A percentile compares a stretch with the other conserved stretches of the same genome.
phyloP scores from a whole-genome alignment of 1,140 invertebrate species.

The Hestina assimilis region DNA sequence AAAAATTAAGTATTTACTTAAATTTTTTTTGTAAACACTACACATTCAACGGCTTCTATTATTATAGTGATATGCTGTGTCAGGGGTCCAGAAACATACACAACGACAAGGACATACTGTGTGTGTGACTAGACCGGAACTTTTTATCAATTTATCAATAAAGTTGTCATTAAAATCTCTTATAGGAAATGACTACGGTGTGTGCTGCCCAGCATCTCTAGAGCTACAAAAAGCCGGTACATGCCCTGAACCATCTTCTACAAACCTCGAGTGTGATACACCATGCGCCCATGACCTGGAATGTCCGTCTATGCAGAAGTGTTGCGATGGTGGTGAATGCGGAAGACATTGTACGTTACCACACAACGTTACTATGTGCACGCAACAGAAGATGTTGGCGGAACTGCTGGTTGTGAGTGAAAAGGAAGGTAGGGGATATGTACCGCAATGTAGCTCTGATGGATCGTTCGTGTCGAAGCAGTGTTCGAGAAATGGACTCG shows the following conservation, averaged over 20 bases:
- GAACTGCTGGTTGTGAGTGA: conserved; percentile 88
- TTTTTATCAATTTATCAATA: background rate
- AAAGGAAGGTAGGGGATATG: conserved; percentile 87
- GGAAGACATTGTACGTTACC: conserved; percentile 84
- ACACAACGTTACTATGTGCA: conserved; percentile 85
- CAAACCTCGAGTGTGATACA: conserved; percentile 80
- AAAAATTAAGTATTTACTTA: no score
- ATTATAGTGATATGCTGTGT: no score
- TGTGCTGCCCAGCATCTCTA: conserved; percentile 89
- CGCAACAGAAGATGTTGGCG: conserved; percentile 86
- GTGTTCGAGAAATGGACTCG: conserved; percentile 89
- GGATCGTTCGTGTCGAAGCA: conserved; percentile 86
- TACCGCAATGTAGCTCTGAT: conserved; percentile 86
- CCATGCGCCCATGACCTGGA: conserved; percentile 87
- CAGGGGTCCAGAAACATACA: no score
- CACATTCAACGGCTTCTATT: no score
- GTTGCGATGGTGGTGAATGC: conserved; percentile 85
- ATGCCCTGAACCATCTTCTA: conserved; percentile 79
- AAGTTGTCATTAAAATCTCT: background rate
- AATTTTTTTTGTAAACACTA: no score
- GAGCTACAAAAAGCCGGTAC: conserved; percentile 86
- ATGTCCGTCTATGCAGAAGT: conserved; percentile 88
- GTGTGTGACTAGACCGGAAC: no score
- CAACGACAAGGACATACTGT: no score
- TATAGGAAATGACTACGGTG: conserved; percentile 89